phyloP scores from a whole-genome alignment of 1,140 invertebrate genomes.

The Tetramorium parvispinum region DNA sequence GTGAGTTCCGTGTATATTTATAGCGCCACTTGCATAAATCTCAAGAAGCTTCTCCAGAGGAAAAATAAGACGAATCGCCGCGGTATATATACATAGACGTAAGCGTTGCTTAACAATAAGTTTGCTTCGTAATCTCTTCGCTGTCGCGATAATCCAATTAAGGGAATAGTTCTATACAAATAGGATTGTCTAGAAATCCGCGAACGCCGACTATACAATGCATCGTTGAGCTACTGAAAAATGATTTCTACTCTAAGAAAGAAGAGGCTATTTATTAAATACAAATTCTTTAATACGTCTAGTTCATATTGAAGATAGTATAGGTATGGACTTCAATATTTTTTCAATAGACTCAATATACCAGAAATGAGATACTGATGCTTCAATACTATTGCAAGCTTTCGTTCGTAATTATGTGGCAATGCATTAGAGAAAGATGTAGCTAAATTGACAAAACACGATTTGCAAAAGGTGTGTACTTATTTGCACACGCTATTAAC shows the following conservation, averaged over 20 bases:
- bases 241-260: neutral
- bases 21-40: neutral
- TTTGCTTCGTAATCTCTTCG: slow-evolving; percentile 31
- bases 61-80: neutral
- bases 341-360: neutral
- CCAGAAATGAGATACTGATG: neutral
- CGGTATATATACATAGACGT: neutral
- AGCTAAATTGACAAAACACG: neutral
- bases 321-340: neutral
- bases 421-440: neutral
- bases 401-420: neutral
- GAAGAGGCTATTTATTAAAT: neutral
- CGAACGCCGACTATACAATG: neutral
- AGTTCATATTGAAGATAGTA: neutral
- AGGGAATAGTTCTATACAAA: slow-evolving; percentile 40
- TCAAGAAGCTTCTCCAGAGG: neutral
- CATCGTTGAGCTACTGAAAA: neutral
- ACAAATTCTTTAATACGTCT: neutral
- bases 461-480: slow-evolving; percentile 3
- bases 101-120: slow-evolving; percentile 25
- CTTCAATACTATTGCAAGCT: neutral
- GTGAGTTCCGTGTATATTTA: neutral
- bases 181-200: slow-evolving; percentile 42
- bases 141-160: slow-evolving; percentile 47
- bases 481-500: slow-evolving; percentile 14